Evolutionary conservation across 1,140 invertebrate genomes (phyloP).

Genomic region (Drosophila repleta): DNA sequence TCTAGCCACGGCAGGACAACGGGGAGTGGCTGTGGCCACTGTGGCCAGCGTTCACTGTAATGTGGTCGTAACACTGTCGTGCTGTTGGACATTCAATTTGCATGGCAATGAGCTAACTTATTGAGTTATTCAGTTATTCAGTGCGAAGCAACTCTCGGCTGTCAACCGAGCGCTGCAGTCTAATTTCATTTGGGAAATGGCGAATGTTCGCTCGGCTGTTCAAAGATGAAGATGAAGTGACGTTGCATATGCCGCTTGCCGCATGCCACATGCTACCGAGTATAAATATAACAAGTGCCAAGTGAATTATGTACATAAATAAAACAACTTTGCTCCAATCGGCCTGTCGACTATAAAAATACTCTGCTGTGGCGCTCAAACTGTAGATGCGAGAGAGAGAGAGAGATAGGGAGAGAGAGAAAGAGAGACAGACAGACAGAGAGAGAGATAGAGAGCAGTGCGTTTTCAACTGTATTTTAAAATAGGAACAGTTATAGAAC

Average conservation of each 20-base stretch:
- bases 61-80: slow-evolving; percentile 1
- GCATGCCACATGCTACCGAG: slow-evolving; percentile 45
- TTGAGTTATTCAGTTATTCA: slow-evolving; percentile 54
- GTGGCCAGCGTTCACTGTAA: neutral
- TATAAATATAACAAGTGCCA: slow-evolving; percentile 82
- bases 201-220: slow-evolving; percentile 15
- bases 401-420: no score
- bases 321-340: slow-evolving; percentile 31
- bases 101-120: slow-evolving; percentile 44
- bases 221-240: slow-evolving; percentile 62
- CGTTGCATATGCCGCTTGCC: slow-evolving; percentile 34
- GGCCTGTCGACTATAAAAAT: neutral
- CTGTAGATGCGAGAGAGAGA: no score
- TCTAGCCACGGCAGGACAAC: neutral
- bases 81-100: slow-evolving; percentile 39
- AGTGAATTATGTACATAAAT: slow-evolving; percentile 79
- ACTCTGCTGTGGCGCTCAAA: neutral
- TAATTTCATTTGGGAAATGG: slow-evolving; percentile 43
- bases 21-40: neutral
- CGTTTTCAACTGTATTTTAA: no score
- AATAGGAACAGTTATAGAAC: no score
- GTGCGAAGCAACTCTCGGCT: slow-evolving; percentile 9
- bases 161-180: slow-evolving; percentile 23
- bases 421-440: no score
- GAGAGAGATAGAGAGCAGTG: no score